Conservation (phyloP, 2,113 vertebrate species). For the Baryphthengus martii region DNA sequence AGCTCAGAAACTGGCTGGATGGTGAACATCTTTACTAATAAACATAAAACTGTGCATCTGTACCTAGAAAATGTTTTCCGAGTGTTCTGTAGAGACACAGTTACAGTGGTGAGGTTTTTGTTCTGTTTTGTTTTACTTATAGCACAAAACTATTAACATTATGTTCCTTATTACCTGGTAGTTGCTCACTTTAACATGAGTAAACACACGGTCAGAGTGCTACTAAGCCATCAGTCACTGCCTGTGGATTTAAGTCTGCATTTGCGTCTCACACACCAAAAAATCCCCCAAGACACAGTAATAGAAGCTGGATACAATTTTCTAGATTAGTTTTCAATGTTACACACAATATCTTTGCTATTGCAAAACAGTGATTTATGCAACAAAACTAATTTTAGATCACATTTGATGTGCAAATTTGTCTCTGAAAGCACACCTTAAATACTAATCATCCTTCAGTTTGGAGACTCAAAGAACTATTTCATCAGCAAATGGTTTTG, state of each 20-base stretch:
- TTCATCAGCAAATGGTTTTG: constrained; percentile 41
- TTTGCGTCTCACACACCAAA: neutral
- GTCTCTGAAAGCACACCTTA: constrained; percentile 5
- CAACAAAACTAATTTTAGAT: constrained; percentile 51
- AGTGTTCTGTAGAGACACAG: neutral
- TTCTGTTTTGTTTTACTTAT: neutral
- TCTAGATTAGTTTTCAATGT: neutral
- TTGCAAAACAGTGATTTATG: constrained; percentile 41
- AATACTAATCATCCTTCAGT: neutral
- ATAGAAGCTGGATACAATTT: neutral
- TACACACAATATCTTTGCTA: neutral
- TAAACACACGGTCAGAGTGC: neutral
- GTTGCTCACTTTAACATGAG: neutral
- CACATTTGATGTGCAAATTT: neutral
- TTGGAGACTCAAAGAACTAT: neutral
- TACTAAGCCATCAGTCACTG: neutral
- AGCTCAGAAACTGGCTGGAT: neutral
- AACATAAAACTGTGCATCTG: neutral
- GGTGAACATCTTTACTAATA: neutral
- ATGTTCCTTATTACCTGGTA: neutral
- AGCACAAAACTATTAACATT: neutral
- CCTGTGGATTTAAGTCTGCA: neutral
- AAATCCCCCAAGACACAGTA: neutral
- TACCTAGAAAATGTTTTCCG: neutral
- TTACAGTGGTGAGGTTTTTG: neutral